A percentile compares a stretch with the other conserved stretches of the same genome.
These are phyloP conservation scores for Hydrotaea diabolus DNA, from an alignment of 2,888 invertebrate genomes.

Conservation along the genomic window DNA sequence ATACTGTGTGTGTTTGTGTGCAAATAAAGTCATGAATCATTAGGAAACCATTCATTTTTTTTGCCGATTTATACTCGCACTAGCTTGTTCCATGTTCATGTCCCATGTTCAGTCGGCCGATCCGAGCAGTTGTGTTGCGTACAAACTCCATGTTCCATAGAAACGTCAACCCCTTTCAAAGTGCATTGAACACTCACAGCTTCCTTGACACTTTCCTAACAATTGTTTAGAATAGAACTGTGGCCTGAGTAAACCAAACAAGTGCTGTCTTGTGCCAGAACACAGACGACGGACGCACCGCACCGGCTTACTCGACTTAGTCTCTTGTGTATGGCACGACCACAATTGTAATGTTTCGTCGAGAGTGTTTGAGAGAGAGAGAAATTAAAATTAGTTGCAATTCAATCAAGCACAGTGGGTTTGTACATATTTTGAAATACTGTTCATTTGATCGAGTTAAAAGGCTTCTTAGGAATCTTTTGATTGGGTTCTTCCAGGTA, in stretches of 20 bases:
- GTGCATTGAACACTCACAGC: constrained; percentile 56
- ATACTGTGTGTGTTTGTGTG: constrained; percentile 18
- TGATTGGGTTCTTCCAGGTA: no score
- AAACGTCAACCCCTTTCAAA: constrained; percentile 47
- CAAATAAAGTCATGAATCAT: constrained; percentile 30
- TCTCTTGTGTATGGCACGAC: background rate
- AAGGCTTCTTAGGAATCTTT: no score
- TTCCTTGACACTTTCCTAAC: constrained; percentile 57
- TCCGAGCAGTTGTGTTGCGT: background rate
- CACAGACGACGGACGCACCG: background rate
- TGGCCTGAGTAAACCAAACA: background rate
- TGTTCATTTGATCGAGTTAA: no score
- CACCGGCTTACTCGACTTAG: background rate
- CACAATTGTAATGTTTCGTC: background rate
- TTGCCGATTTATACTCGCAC: background rate
- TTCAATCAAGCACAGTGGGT: no score
- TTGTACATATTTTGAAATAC: no score
- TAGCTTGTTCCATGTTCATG: background rate
- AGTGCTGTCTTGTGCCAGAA: background rate
- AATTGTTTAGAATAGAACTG: constrained; percentile 2
- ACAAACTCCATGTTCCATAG: background rate
- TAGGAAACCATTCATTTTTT: constrained; percentile 24
- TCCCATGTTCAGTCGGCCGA: constrained; percentile 14
- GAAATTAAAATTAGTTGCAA: no score
- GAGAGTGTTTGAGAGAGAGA: no score